These are phyloP conservation scores for Zaprionus obscuricornis DNA, from an alignment of 2,888 invertebrate species.

Conservation along the genomic window DNA sequence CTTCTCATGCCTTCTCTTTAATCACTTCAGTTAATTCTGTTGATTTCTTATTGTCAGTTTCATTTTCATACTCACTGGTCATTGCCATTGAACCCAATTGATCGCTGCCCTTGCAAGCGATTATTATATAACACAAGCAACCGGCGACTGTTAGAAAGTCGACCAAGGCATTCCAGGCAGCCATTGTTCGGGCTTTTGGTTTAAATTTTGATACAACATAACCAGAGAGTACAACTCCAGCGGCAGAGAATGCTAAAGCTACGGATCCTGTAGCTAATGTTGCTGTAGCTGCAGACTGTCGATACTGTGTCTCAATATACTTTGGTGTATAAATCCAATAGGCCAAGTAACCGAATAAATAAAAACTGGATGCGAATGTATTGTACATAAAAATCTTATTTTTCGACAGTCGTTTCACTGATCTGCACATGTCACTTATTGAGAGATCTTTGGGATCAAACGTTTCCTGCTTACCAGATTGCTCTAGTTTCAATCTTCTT, in stretches of 20 bases:
- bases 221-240: conserved; percentile 87
- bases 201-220: conserved; percentile 87
- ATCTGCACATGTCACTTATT: conserved; percentile 85
- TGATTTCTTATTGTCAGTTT: background rate
- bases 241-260: conserved; percentile 87
- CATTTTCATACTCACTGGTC: conserved; percentile 75
- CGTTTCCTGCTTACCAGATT: conserved; percentile 16
- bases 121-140: conserved; percentile 86
- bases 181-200: conserved; percentile 86
- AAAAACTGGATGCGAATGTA: conserved; percentile 88
- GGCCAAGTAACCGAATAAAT: conserved; percentile 88
- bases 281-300: conserved; percentile 87
- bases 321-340: conserved; percentile 92
- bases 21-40: conserved; percentile 2
- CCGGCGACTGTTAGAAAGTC: conserved; percentile 86
- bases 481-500: conserved; percentile 77
- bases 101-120: conserved; percentile 87
- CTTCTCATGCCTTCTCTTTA: conserved; percentile 8
- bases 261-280: conserved; percentile 89
- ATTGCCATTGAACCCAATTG: conserved; percentile 33
- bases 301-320: conserved; percentile 91
- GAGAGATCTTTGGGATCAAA: conserved; percentile 65
- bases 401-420: conserved; percentile 86
- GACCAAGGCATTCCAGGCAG: conserved; percentile 88
- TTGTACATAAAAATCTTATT: conserved; percentile 89